These are phyloP conservation scores for Argyra leucocephala DNA, from an alignment of 2,888 invertebrate species.

Conservation along the genomic window DNA sequence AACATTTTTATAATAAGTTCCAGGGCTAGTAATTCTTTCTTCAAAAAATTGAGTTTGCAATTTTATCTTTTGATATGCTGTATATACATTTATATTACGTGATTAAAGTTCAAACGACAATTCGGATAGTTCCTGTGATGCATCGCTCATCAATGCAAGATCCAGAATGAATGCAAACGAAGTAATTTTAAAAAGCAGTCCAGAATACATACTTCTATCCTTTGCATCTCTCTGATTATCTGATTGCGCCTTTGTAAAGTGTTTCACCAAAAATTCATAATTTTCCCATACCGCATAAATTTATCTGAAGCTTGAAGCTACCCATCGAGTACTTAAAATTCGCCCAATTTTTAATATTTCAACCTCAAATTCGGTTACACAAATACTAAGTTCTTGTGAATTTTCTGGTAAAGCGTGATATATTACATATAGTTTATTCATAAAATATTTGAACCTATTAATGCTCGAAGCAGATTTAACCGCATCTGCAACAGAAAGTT, in stretches of 20 bases:
- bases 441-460: slow-evolving; percentile 11
- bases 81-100: slow-evolving; percentile 7
- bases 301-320: slow-evolving; percentile 10
- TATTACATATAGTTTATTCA: slow-evolving; percentile 10
- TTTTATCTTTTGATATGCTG: too few relatives aligned
- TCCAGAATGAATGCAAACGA: too few relatives aligned
- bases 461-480: slow-evolving; percentile 10
- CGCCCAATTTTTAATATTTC: slow-evolving; percentile 10
- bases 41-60: too few relatives aligned
- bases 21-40: slow-evolving; percentile 9
- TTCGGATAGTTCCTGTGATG: too few relatives aligned
- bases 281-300: slow-evolving; percentile 10
- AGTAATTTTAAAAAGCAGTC: too few relatives aligned
- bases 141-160: too few relatives aligned
- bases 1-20: slow-evolving; percentile 11
- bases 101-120: too few relatives aligned
- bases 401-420: slow-evolving; percentile 9
- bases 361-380: slow-evolving; percentile 9
- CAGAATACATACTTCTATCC: too few relatives aligned
- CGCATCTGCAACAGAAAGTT: slow-evolving; percentile 8
- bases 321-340: slow-evolving; percentile 10
- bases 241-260: too few relatives aligned
- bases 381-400: slow-evolving; percentile 9
- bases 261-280: slow-evolving; percentile 11
- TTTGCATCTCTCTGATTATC: too few relatives aligned